Base-by-base conservation (phyloP, 2,113 vertebrate genomes). In the Platysternon megacephalum region DNA sequence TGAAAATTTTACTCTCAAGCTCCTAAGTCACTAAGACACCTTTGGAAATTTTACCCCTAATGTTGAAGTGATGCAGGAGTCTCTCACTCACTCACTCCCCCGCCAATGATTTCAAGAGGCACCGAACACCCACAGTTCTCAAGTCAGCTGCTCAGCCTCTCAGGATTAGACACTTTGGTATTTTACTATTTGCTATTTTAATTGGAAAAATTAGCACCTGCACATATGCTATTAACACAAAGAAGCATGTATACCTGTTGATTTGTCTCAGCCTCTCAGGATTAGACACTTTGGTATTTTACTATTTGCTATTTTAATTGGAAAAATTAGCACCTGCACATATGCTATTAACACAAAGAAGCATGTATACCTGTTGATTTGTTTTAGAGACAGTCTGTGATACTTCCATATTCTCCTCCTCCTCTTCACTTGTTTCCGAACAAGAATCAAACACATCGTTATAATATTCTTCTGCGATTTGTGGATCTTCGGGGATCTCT, bases 401-500 rank as follows among this genome's bases (percentile, higher is more conserved):
- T 0, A 12, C 84, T 88, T 97, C 94, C 0, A 78, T 93, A 7
- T 89, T 80, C 29, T 87, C 85, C 48, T 96, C 88, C 26, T 97
- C 98, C 65, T 97, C 98, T 53, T 98, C 98, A 58, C 98, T 98
- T 46, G 95, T 96, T 97, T 99, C 98, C 52, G 98, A 99, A 93
- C 96, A 99, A 84, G 99, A 99, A 74, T 99, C 99, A 94, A 99
- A 99, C 2, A 95, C 96, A 76, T 99, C 99, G 49, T 98, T 96
- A 46, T 98, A 98, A 97, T 98, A 99, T 90, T 98, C 98, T 94
- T 99, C 99, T 87, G 99, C 99, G 55, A 96, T 84, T 44, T 95
- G 97, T 11, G 99, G 98, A 84, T 99, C 99, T 98, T 99, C 99
- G 1, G 99, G 99, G 90, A 99, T 99, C 55, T 97, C 99, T 99